These are phyloP conservation scores for Podargus strigoides DNA, from an alignment of 2,797 vertebrate genomes.

Conservation along the genomic window DNA sequence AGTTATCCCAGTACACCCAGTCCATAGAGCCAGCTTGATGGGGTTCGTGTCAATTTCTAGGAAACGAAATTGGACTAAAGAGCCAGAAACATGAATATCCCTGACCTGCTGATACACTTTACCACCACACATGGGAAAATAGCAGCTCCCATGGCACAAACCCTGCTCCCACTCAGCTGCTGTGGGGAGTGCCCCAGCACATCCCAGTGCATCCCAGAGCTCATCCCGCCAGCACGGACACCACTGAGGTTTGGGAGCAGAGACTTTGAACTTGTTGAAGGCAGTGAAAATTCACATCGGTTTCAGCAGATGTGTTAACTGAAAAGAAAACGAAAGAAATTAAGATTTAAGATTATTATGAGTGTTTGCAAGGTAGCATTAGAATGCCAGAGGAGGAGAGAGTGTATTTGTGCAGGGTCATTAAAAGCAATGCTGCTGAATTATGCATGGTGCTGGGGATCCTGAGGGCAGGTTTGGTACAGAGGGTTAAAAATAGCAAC, in stretches of 20 bases:
- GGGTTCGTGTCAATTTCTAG: not conserved
- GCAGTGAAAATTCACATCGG: not conserved
- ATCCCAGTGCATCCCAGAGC: too few species aligned
- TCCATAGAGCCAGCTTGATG: not conserved
- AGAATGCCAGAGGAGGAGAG: not conserved
- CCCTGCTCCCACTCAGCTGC: not conserved
- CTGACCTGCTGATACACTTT: not conserved
- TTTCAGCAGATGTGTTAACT: not conserved
- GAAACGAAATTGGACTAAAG: not conserved
- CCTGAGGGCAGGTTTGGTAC: not conserved
- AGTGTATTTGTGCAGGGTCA: not conserved
- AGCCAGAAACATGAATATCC: not conserved
- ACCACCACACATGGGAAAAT: not conserved
- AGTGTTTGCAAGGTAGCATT: not conserved
- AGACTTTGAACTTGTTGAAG: not conserved
- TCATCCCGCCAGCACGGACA: too few species aligned
- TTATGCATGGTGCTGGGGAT: not conserved
- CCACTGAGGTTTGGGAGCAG: not conserved
- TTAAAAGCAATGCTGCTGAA: not conserved
- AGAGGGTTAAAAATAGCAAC: not conserved
- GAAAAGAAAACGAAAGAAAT: not conserved
- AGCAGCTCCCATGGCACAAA: not conserved
- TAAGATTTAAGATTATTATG: not conserved
- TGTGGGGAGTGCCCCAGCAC: not conserved
- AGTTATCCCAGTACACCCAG: not conserved